A percentile compares a stretch with the other conserved stretches of the same genome.
These are phyloP conservation scores for Edolisoma coerulescens DNA, from an alignment of 2,113 vertebrate genomes.

Conservation along the genomic window DNA sequence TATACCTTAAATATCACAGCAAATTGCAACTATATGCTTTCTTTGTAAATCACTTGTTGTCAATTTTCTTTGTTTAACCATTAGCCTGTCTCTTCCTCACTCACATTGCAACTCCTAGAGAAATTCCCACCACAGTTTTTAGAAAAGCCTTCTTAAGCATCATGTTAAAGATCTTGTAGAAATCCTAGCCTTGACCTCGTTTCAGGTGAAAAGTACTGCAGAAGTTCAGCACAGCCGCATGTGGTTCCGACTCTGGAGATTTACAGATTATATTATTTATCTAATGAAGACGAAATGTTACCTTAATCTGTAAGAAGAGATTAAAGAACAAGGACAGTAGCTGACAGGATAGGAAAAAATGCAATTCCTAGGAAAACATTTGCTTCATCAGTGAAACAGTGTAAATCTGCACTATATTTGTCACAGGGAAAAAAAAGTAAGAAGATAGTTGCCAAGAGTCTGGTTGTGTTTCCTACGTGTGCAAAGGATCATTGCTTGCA, in stretches of 20 bases:
- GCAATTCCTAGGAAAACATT: neutral
- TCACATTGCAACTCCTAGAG: neutral
- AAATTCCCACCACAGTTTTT: neutral
- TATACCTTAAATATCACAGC: neutral
- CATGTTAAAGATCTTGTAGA: neutral
- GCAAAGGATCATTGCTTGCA: neutral
- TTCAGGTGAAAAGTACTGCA: neutral
- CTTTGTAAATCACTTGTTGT: neutral
- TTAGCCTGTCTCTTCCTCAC: neutral
- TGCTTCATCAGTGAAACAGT: neutral
- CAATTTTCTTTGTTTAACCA: neutral
- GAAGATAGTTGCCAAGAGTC: neutral
- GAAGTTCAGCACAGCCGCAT: neutral
- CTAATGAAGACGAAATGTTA: neutral
- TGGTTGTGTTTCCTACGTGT: neutral
- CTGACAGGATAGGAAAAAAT: neutral
- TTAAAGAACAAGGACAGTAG: neutral
- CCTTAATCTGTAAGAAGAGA: neutral
- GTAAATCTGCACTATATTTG: neutral
- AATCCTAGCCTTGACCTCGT: neutral
- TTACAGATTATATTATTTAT: neutral
- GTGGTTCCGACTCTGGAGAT: neutral
- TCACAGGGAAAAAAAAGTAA: rapidly evolving
- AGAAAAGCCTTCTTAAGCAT: neutral
- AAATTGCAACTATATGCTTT: neutral